Evolutionary conservation across 2,888 invertebrate species (phyloP), one percentile per base, ranked within the genome.

Genomic region (Tetranychus truncatus): DNA sequence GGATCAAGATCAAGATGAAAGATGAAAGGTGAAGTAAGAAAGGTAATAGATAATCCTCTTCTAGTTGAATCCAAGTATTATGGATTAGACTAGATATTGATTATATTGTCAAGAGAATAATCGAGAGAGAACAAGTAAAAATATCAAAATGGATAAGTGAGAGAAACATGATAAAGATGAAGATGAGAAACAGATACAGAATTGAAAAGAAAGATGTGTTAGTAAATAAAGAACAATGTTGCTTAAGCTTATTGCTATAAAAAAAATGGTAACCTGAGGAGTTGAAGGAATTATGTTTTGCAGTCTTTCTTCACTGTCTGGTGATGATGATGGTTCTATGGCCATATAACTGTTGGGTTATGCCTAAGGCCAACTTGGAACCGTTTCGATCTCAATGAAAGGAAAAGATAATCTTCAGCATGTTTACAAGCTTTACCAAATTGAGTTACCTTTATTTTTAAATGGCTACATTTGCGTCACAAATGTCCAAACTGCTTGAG

Each of bases 31-130:
- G 55, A 55, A 55, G 6, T 55, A 55, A 55, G 55, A 15, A 55
- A 55, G 55, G 55, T 55, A 15, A 55, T 55, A 55, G 55, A 55
- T 55, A 55, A 55, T 55, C 55, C 55, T 55, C 55, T 55, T 9
- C 15, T 55, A 55, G 34, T 34, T 34, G 55, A 55, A 55, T 55
- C 55, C 55, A 55, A 55, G 55, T 55, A 55, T 55, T 55, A 55
- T 6, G 55, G 55, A 55, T 55, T 55, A 55, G 55, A 55, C 55
- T 55, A 55, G 15, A 55, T 55, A 55, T 55, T 55, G 55, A 55
- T 55, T 55, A 55, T 55, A 55, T 55, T 55, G 55, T 55, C 55
- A 55, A 55, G 55, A 55, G 55, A 55, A 55, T 55, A 55, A 55
- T 55, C 55, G 55, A 55, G 3, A 55, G 3, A 55, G 34, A 34